These are phyloP conservation scores for Bhutanitis thaidina DNA, from an alignment of 2,888 invertebrate species.

Conservation along the genomic window DNA sequence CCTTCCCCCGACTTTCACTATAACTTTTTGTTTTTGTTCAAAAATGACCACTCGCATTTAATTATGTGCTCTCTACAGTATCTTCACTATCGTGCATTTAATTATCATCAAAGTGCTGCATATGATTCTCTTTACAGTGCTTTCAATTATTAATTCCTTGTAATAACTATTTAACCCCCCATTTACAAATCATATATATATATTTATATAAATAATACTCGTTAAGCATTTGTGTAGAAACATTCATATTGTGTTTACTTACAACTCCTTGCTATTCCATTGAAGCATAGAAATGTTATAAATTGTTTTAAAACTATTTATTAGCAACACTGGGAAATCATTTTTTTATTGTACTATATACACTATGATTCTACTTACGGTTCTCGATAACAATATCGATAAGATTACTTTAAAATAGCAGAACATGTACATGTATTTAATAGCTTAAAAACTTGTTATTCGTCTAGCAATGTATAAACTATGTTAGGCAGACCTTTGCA, in stretches of 20 bases:
- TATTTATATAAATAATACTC: not conserved
- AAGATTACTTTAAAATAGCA: no score
- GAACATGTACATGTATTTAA: no score
- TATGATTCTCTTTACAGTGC: not conserved
- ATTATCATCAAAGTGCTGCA: not conserved
- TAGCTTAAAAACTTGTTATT: no score
- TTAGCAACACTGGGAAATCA: not conserved
- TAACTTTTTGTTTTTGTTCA: no score
- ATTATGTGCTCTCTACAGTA: slow-evolving; percentile 1
- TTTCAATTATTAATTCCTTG: not conserved
- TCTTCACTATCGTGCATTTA: slow-evolving; percentile 3
- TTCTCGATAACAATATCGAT: no score
- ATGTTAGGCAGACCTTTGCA: no score
- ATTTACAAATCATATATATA: not conserved
- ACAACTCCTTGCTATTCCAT: slow-evolving; percentile 76
- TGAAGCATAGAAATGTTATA: slow-evolving; percentile 63
- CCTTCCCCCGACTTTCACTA: no score
- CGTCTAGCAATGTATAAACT: no score
- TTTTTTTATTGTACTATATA: no score
- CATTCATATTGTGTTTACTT: slow-evolving; percentile 47
- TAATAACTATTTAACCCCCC: not conserved
- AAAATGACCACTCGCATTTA: not conserved
- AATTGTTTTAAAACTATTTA: slow-evolving; percentile 22
- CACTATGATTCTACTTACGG: not conserved
- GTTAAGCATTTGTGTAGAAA: slow-evolving; percentile 22